Evolutionary conservation across 1,140 invertebrate genomes (phyloP).

Genomic region (Ostrea edulis): DNA sequence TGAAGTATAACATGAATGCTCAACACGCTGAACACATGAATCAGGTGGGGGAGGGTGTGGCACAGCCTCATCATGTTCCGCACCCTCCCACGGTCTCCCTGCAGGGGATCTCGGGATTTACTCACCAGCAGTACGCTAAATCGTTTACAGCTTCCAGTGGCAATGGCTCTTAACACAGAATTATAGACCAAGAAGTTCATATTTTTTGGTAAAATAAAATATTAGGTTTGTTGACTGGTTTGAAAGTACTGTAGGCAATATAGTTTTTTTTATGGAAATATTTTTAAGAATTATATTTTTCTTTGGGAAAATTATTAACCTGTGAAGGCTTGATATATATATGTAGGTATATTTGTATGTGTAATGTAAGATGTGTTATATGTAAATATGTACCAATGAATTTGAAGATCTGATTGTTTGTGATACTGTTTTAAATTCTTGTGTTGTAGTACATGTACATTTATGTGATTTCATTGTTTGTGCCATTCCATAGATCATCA

Average conservation of each 20-base stretch:
- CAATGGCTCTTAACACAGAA: conserved; percentile 43
- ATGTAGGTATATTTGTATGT: neutral
- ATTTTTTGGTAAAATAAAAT: neutral
- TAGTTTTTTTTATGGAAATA: neutral
- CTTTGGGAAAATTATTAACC: neutral
- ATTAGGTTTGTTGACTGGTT: neutral
- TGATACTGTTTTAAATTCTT: conserved; percentile 21
- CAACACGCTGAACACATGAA: conserved; percentile 11
- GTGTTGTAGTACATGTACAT: conserved; percentile 26
- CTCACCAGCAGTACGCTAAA: conserved; percentile 6
- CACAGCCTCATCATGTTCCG: neutral
- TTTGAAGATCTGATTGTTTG: conserved; percentile 30
- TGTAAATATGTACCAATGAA: neutral
- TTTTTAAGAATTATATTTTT: conserved; percentile 36
- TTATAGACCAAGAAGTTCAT: neutral
- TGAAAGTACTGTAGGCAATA: neutral
- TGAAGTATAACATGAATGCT: conserved; percentile 45
- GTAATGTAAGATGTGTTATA: neutral
- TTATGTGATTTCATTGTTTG: conserved; percentile 35
- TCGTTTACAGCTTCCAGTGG: conserved; percentile 47
- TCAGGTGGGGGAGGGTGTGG: neutral
- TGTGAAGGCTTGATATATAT: neutral
- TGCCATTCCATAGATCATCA: conserved; percentile 35
- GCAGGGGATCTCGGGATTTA: conserved; percentile 17
- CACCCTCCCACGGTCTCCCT: neutral